Evolutionary conservation across 2,113 vertebrate species (phyloP), one percentile per base, ranked within the genome.

Genomic region (Merops nubicus): DNA sequence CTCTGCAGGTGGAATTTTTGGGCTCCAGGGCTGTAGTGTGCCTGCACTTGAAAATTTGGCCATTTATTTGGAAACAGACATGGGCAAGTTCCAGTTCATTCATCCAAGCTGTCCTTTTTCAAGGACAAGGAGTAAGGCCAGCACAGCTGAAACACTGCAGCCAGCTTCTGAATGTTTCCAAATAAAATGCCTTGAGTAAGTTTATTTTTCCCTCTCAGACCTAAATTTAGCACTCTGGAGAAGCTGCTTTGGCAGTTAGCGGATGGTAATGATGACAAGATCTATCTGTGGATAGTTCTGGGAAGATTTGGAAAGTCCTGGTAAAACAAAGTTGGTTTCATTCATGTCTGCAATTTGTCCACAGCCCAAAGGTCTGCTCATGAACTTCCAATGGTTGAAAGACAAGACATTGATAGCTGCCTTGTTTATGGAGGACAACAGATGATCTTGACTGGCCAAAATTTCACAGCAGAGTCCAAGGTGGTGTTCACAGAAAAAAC

Each of bases 301-400:
- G 91, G 95, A 96, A 96, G 95, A 96, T 97, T 76, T 97, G 94
- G 96, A 96, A 97, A 97, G 85, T 95, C 92, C 76, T 86, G 92
- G 85, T 96, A 94, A 96, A 96, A 95, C 51, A 93, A 54, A 91
- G 59, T 70, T 91, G 69, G 91, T 95, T 97, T 97, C 95, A 97
- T 96, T 97, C 94, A 93, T 97, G 87, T 73, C 65, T 93, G 50
- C 79, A 88, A 97, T 97, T 93, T 86, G 45, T 91, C 96, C 85
- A 56, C 95, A 99, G 99, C 99, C 95, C 99, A 99, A 97, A 99
- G 99, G 16, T 99, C 99, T 3, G 99, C 99, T 47, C 99, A 99
- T 21, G 99, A 99, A 97, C 99, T 99, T 95, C 99, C 99, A 91
- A 99, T 99, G 99, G 99, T 99, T 93, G 99, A 99, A 84, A 99